These are phyloP conservation scores for Volucella inflata DNA, from an alignment of 2,888 invertebrate species.

Conservation along the genomic window DNA sequence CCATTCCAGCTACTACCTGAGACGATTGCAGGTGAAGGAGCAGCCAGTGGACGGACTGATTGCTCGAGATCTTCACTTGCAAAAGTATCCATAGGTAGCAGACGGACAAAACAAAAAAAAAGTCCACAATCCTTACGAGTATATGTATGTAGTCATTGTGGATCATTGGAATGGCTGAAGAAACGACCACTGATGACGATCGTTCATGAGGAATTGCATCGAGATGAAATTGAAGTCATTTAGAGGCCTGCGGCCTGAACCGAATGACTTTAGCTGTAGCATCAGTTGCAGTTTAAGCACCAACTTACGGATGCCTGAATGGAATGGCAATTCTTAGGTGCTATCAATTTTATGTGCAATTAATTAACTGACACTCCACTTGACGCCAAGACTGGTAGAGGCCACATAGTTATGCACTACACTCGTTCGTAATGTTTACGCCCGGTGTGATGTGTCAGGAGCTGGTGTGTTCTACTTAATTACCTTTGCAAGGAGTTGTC, in stretches of 20 bases:
- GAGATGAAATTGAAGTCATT: slow-evolving; percentile 75
- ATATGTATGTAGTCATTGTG: slow-evolving; percentile 32
- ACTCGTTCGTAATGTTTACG: slow-evolving; percentile 70
- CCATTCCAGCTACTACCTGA: background rate
- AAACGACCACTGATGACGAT: slow-evolving; percentile 34
- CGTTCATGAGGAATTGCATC: slow-evolving; percentile 63
- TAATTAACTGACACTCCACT: slow-evolving; percentile 75
- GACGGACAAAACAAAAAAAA: slow-evolving; percentile 1
- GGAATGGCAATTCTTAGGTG: slow-evolving; percentile 67
- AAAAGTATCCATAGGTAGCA: background rate
- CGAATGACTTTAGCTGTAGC: background rate
- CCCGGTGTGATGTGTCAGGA: slow-evolving; percentile 74
- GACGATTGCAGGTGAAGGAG: slow-evolving; percentile 64
- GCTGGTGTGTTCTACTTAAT: slow-evolving; percentile 71
- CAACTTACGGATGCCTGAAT: slow-evolving; percentile 7
- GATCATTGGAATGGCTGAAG: slow-evolving; percentile 50
- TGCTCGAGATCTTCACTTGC: slow-evolving; percentile 47
- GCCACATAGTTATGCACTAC: slow-evolving; percentile 60
- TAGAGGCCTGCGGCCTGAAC: slow-evolving; percentile 52
- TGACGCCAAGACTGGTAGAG: slow-evolving; percentile 55
- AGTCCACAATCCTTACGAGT: background rate
- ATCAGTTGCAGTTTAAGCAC: too few species aligned
- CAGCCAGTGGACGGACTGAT: slow-evolving; percentile 47
- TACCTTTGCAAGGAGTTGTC: slow-evolving; percentile 64
- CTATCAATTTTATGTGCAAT: slow-evolving; percentile 76